Evolutionary conservation across 2,888 invertebrate species (phyloP), one percentile per base, ranked within the genome.

Genomic region (Caenorhabditis sp.): DNA sequence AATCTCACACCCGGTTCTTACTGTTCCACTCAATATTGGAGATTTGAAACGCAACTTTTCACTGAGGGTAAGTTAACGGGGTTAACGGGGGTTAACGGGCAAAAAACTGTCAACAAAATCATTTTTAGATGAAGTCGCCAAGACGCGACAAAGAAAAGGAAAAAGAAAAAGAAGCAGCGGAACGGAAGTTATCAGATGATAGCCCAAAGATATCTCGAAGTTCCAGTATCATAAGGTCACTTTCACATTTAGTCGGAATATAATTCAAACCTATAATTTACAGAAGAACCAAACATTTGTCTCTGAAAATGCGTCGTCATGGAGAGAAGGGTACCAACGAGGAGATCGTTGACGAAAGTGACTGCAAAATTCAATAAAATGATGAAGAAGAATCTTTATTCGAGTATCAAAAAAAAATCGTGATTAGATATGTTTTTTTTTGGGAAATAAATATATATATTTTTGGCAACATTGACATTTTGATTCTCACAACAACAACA

Each of bases 271-370:
- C n/a, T n/a, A n/a, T n/a, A n/a, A n/a, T n/a, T 68, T 73, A 36
- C 62, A 79, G 80, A 50, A 57, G 84, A 31, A 84, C 84, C 5
- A 84, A 84, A 31, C 84, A 84, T 67, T 76, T 84, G 12, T 83
- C 83, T 3, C 69, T 84, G 54, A 84, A 82, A 61, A 81, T 84
- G 78, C 65, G 83, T 63, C 71, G 82, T 21, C 81, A 77, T 61
- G 81, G 78, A 1, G 82, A 82, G 24, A 83, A 81, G 51, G 57
- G 54, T 10, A 69, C 66, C 19, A 61, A 63, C 43, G 75, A 75
- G 17, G 77, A 79, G 19, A 58, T 76, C 10, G 70, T 67, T 5
- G 82, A 82, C 24, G 81, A 82, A 26, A 79, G 79, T 51, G 81
- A 82, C 62, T 82, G 82, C 60, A 69, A 76, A 36, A 79, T 82